These are phyloP conservation scores for Struthidea cinerea DNA, from an alignment of 2,113 vertebrate species.

Conservation along the genomic window DNA sequence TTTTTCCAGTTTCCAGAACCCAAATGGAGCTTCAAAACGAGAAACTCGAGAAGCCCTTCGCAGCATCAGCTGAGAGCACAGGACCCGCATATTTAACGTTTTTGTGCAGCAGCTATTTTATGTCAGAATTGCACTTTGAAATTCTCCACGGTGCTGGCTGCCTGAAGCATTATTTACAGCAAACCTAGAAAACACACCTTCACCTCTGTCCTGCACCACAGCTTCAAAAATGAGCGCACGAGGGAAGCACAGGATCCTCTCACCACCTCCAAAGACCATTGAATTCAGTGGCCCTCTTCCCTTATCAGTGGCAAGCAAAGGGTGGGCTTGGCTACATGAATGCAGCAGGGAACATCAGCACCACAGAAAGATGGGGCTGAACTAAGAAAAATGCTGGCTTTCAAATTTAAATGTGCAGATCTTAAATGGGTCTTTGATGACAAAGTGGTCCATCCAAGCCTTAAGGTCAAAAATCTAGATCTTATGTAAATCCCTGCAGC, in stretches of 20 bases:
- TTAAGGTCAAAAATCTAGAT: neutral
- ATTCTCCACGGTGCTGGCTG: neutral
- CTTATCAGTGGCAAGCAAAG: neutral
- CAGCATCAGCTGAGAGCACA: neutral
- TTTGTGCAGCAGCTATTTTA: neutral
- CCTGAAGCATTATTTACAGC: neutral
- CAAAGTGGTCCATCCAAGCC: neutral
- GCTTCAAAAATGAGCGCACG: neutral
- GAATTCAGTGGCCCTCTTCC: neutral
- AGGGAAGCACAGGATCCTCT: neutral
- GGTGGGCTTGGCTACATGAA: neutral
- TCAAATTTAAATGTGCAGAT: neutral
- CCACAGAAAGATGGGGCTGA: neutral
- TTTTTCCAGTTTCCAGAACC: neutral
- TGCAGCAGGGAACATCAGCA: neutral
- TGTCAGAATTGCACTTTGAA: neutral
- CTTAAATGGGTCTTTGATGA: neutral
- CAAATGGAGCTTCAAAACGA: neutral
- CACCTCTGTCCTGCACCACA: neutral
- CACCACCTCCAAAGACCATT: neutral
- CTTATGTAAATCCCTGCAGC: neutral
- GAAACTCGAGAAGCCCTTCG: neutral
- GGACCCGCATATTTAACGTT: rapidly evolving
- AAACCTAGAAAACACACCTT: neutral
- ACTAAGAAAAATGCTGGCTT: neutral